Conservation (phyloP, 2,888 invertebrate species). For the Drosophila multiciliata region DNA sequence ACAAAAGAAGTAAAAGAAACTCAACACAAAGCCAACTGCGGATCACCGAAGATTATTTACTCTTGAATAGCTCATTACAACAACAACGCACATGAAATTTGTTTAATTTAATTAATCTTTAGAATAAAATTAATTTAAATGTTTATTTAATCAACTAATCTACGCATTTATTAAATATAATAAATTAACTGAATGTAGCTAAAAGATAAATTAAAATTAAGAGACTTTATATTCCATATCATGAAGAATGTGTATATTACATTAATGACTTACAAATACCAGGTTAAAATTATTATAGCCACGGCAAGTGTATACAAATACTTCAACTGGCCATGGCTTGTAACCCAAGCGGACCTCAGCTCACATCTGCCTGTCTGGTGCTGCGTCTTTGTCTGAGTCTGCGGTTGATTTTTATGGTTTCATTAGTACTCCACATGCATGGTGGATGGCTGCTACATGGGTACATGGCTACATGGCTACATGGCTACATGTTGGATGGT, state of each 20-base stretch:
- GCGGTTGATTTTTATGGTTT: conserved; percentile 81
- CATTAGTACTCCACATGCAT: conserved; percentile 70
- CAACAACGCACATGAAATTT: background rate
- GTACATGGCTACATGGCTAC: conserved; percentile 6
- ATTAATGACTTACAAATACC: background rate
- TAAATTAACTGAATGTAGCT: background rate
- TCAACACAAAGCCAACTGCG: background rate
- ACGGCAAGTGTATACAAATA: conserved; percentile 23
- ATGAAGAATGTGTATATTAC: background rate
- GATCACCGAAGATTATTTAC: conserved; percentile 4
- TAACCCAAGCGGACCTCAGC: conserved; percentile 57
- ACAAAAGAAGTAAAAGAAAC: conserved; percentile 18
- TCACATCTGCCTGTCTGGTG: conserved; percentile 52
- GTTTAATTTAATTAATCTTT: background rate
- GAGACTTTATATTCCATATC: background rate
- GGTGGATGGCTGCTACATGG: conserved; percentile 15
- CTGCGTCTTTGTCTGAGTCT: conserved; percentile 44
- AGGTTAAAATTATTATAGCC: background rate
- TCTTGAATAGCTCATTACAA: background rate
- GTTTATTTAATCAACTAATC: background rate
- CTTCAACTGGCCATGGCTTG: conserved; percentile 42
- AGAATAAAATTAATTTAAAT: background rate
- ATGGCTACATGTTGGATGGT: conserved; percentile 17
- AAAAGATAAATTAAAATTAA: background rate
- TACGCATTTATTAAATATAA: background rate